Percentiles rank a stretch among this genome's conserved stretches.
phyloP scores from a whole-genome alignment of 2,113 vertebrate genomes.

The Thryonomys swinderianus region DNA sequence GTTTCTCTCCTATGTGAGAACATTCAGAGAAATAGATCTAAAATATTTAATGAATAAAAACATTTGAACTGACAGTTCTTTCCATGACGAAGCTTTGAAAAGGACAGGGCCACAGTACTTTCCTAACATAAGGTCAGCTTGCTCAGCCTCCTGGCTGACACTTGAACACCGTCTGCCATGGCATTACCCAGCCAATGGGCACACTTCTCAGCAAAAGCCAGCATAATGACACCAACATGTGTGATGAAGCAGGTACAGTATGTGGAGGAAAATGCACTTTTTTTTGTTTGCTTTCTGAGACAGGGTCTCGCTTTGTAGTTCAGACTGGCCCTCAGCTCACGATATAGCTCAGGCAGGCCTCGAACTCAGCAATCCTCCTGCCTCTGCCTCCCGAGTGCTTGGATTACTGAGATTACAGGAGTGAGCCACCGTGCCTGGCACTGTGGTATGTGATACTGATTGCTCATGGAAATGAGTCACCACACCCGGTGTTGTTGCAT shows the following conservation, averaged over 20 bases:
- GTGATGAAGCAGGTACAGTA: not conserved
- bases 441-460: no score
- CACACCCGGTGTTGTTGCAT: no score
- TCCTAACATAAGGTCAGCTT: not conserved
- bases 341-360: no score
- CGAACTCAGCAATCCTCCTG: no score
- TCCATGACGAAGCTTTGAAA: not conserved
- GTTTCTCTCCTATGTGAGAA: not conserved
- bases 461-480: no score
- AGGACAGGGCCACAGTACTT: not conserved
- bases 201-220: not conserved
- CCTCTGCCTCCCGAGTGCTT: no score
- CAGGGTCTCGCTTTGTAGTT: no score
- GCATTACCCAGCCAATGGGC: not conserved
- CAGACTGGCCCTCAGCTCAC: no score
- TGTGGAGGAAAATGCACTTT: not conserved
- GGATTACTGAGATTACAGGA: no score
- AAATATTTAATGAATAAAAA: conserved; percentile 16
- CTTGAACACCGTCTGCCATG: not conserved
- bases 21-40: not conserved
- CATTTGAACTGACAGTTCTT: not conserved
- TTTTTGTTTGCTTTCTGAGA: no score
- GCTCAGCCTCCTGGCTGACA: not conserved
- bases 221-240: not conserved
- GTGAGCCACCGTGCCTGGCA: no score